Evolutionary conservation across 2,797 vertebrate genomes (phyloP), one percentile per base, ranked within the genome.

Genomic region (Rhinogobio ventralis): DNA sequence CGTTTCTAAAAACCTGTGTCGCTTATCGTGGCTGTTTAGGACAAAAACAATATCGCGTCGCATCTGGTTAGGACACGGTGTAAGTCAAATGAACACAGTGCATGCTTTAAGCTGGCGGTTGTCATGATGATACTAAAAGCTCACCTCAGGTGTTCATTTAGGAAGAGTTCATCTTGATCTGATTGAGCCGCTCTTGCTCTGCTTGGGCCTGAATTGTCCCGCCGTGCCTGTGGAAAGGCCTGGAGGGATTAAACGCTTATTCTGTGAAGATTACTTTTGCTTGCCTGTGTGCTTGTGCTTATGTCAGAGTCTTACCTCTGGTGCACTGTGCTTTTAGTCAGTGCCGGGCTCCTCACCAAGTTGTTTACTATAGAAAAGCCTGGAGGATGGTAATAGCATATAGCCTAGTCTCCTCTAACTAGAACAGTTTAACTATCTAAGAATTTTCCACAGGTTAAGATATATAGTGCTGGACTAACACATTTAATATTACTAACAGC

Each of bases 121-220:
- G 81, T 76, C 46, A 53, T 83, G 72, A 25, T 49, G 36, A 57
- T 69, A 51, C 46, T 84, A n/a, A 68, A 60, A 71, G 66, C 64
- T 71, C 25, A 14, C 74, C 28, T 71, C 74, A 46, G 49, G 74
- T 42, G 39, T 42, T 42, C 39, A 42, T 42, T 8, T 42, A 9
- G 39, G 39, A 7, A 13, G 79, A 82, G 78, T 76, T 87, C 14
- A 39, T 83, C 84, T 74, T 81, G 39, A 88, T 69, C 84, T 85
- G 62, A 80, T 86, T 87, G 74, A 77, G 82, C 81, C 79, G 28
- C 83, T 77, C 68, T 87, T 88, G 33, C 62, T 71, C 83, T 75
- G 88, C 75, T 83, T 89, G 89, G 79, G 79, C 86, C 86, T 88
- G 88, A 91, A 91, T 78, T 88, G 87, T 81, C 82, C 91, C 87